These are phyloP conservation scores for Perca flavescens DNA, from an alignment of 2,113 vertebrate genomes.

Conservation along the genomic window DNA sequence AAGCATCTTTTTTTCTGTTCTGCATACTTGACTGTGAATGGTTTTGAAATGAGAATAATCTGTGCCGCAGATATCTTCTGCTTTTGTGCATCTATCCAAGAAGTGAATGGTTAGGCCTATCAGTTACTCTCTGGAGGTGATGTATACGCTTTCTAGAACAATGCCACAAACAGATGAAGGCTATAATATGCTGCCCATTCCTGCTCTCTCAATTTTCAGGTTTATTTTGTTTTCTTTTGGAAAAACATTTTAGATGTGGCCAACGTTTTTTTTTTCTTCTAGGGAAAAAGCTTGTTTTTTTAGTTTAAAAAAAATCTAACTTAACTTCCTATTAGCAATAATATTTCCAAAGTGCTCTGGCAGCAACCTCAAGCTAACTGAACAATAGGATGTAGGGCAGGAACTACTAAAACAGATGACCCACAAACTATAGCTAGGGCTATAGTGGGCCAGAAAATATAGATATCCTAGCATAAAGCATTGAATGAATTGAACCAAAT, in stretches of 20 bases:
- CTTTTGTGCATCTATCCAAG: slow-evolving; percentile 87
- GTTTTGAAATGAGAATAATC: slow-evolving; percentile 89
- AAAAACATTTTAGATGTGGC: slow-evolving; percentile 48
- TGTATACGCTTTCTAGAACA: slow-evolving; percentile 86
- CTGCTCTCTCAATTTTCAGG: slow-evolving; percentile 72
- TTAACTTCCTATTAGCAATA: slow-evolving; percentile 1
- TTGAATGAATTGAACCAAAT: background rate
- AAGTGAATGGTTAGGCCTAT: slow-evolving; percentile 82
- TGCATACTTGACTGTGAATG: slow-evolving; percentile 88
- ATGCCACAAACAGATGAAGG: slow-evolving; percentile 83
- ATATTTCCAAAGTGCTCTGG: background rate
- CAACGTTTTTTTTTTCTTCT: slow-evolving; percentile 16
- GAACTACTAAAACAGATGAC: background rate
- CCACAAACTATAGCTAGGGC: background rate
- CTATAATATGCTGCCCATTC: slow-evolving; percentile 65
- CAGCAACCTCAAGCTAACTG: background rate
- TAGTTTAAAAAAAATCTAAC: background rate
- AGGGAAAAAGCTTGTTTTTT: slow-evolving; percentile 24
- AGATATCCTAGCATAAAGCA: background rate
- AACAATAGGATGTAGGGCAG: background rate
- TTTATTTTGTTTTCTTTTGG: slow-evolving; percentile 58
- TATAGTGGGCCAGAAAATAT: background rate
- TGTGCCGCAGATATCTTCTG: slow-evolving; percentile 86
- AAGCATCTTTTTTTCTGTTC: slow-evolving; percentile 86
- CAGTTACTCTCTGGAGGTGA: slow-evolving; percentile 84